Evolutionary conservation across 2,797 vertebrate genomes (phyloP).

Genomic region (Hydrocynus forskahlii): DNA sequence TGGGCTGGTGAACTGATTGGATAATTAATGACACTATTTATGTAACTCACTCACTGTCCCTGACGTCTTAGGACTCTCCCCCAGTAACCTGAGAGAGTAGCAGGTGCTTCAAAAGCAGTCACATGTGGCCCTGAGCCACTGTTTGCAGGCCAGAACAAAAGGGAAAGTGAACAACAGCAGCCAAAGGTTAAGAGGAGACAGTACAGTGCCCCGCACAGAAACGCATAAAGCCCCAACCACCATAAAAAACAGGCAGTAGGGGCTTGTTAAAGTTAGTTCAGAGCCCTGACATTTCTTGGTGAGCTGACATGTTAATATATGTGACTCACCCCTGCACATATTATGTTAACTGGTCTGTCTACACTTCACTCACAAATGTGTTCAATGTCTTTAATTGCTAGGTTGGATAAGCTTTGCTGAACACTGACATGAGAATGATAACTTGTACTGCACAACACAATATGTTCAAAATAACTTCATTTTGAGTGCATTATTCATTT

Average conservation of each 20-base stretch:
- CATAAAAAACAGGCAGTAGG: not conserved
- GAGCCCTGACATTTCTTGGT: not conserved
- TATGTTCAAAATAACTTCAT: too few relatives aligned
- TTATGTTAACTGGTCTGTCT: not conserved
- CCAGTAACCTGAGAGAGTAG: slow-evolving; percentile 57
- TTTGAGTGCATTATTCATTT: too few relatives aligned
- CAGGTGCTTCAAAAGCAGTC: slow-evolving; percentile 48
- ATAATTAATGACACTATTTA: slow-evolving; percentile 76
- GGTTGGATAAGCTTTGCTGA: not conserved
- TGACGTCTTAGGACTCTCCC: slow-evolving; percentile 45
- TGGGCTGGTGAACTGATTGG: slow-evolving; percentile 70
- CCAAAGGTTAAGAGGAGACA: slow-evolving; percentile 17
- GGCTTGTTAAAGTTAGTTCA: not conserved
- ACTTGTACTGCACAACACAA: too few relatives aligned
- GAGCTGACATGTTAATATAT: slow-evolving; percentile 2
- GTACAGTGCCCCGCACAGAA: slow-evolving; percentile 2
- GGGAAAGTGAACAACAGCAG: slow-evolving; percentile 23
- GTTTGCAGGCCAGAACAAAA: slow-evolving; percentile 12
- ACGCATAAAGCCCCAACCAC: not conserved
- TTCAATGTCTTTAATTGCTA: not conserved
- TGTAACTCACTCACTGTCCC: slow-evolving; percentile 56
- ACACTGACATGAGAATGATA: too few relatives aligned
- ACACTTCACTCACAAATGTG: not conserved
- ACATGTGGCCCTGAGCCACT: slow-evolving; percentile 46
- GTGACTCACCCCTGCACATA: slow-evolving; percentile 9